These are phyloP conservation scores for Halyomorpha halys DNA, from an alignment of 1,140 invertebrate species.

Conservation along the genomic window DNA sequence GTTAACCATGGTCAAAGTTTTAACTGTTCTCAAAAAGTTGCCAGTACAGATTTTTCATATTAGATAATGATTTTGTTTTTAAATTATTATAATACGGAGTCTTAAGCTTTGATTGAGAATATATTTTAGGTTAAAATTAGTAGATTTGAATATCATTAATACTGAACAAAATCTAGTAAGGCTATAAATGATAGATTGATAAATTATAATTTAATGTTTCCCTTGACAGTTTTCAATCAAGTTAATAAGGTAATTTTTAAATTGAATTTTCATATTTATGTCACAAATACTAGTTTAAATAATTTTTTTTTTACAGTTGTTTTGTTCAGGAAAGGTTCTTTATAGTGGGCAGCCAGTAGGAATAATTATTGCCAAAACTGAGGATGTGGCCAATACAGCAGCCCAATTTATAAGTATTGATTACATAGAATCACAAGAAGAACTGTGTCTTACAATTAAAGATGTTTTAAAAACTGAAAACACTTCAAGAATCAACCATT, in stretches of 20 bases:
- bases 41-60: too few relatives aligned
- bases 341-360: conserved; percentile 64
- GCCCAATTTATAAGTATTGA: conserved; percentile 52
- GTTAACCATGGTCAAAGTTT: too few relatives aligned
- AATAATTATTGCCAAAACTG: conserved; percentile 51
- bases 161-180: conserved; percentile 13
- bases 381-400: conserved; percentile 49
- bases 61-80: too few relatives aligned
- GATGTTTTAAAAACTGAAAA: conserved; percentile 41
- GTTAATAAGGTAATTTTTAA: neutral
- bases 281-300: neutral
- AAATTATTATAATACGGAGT: too few relatives aligned
- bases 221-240: neutral
- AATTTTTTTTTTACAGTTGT: conserved; percentile 36
- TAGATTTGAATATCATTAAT: conserved; percentile 20
- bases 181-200: neutral
- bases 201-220: neutral
- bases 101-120: too few relatives aligned
- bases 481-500: neutral
- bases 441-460: conserved; percentile 45
- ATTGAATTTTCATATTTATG: neutral
- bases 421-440: conserved; percentile 44
- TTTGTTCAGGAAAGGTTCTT: conserved; percentile 41
- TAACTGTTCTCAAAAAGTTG: too few relatives aligned
- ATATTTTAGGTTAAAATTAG: too few relatives aligned